Evolutionary conservation across 2,888 invertebrate genomes (phyloP).

Genomic region (Alitta virens): DNA sequence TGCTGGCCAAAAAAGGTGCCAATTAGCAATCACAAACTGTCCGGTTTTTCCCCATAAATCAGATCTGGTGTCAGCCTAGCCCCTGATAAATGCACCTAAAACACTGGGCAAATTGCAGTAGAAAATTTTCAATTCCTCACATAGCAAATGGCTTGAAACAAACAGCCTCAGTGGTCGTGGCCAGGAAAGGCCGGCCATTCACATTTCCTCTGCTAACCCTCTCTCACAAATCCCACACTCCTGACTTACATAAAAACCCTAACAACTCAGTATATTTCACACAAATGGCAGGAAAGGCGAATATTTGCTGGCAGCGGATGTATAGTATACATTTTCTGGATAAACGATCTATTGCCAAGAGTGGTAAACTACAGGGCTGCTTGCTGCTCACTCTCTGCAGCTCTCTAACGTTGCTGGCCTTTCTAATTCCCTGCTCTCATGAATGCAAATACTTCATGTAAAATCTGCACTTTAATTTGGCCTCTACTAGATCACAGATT

Average conservation of each 20-base stretch:
- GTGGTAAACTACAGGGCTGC: too few relatives aligned
- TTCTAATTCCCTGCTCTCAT: neutral
- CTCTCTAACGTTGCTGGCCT: neutral
- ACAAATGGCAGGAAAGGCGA: too few relatives aligned
- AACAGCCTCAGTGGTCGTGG: neutral
- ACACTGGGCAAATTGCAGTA: neutral
- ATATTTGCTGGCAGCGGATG: too few relatives aligned
- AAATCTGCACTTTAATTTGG: slow-evolving; percentile 1
- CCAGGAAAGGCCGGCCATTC: neutral
- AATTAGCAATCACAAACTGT: slow-evolving; percentile 1
- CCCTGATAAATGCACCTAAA: slow-evolving; percentile 1
- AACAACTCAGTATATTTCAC: too few relatives aligned
- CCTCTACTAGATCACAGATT: neutral
- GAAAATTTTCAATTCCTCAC: slow-evolving; percentile 1
- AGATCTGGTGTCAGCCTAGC: neutral
- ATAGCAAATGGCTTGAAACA: slow-evolving; percentile 1
- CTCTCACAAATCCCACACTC: too few relatives aligned
- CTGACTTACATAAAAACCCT: too few relatives aligned
- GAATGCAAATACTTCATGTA: neutral
- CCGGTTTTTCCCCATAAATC: neutral
- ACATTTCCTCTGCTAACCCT: too few relatives aligned
- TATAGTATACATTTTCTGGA: too few relatives aligned
- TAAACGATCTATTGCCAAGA: too few relatives aligned
- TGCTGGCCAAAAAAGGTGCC: neutral
- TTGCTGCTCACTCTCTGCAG: too few relatives aligned